These are phyloP conservation scores for Hippopotamus amphibius DNA, from an alignment of 2,113 vertebrate species.

Conservation along the genomic window DNA sequence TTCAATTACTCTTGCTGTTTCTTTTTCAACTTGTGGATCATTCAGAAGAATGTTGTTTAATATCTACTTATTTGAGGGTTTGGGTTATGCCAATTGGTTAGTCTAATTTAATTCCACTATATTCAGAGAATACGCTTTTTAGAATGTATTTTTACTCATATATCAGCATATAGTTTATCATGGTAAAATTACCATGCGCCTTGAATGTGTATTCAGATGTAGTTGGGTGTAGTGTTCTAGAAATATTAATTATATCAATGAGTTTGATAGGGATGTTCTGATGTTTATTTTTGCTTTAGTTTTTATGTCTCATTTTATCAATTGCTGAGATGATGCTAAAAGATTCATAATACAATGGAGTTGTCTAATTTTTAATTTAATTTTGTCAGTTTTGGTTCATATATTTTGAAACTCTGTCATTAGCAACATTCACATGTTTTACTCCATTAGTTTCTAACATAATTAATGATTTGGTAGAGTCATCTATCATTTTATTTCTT, in stretches of 20 bases:
- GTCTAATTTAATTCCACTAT: neutral
- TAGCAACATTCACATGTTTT: neutral
- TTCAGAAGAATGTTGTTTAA: neutral
- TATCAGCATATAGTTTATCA: neutral
- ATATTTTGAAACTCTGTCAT: neutral
- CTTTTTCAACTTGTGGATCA: neutral
- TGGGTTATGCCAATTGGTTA: neutral
- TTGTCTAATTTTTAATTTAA: neutral
- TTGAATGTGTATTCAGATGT: neutral
- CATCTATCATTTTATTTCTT: neutral
- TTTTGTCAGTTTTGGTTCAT: neutral
- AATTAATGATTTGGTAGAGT: neutral
- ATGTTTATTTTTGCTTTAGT: neutral
- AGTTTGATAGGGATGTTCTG: neutral
- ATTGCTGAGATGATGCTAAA: neutral
- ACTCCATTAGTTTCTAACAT: neutral
- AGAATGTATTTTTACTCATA: neutral
- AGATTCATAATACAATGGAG: neutral
- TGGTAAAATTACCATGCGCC: neutral
- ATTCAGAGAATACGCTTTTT: neutral
- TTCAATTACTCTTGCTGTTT: neutral
- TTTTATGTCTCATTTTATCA: neutral
- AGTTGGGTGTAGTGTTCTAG: neutral
- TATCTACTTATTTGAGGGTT: neutral
- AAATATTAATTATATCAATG: neutral